Evolutionary conservation across 2,888 invertebrate species (phyloP).

Genomic region (Himalopsyche kuldschensis): DNA sequence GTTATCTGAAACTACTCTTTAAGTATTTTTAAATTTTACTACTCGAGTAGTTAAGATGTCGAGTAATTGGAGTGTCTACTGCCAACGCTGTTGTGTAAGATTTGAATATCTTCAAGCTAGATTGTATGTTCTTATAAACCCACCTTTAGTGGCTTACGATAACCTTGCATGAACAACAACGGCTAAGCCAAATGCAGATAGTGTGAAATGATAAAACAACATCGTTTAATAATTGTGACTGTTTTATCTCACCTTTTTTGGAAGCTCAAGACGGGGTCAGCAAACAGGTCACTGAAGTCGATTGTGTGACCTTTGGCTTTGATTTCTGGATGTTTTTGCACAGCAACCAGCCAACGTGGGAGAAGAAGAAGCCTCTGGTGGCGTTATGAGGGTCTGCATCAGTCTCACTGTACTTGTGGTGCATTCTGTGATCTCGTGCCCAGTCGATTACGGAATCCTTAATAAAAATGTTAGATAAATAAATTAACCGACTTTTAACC

Average conservation of each 20-base stretch:
- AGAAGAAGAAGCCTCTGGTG: slow-evolving; percentile 91
- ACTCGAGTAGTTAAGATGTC: no score
- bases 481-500: no score
- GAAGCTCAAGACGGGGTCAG: slow-evolving; percentile 81
- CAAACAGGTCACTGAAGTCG: slow-evolving; percentile 79
- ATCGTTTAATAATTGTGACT: background rate
- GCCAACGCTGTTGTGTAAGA: no score
- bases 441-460: slow-evolving; percentile 77
- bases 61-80: no score
- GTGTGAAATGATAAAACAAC: no score
- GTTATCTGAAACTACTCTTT: no score
- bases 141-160: no score
- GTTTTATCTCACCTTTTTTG: slow-evolving; percentile 75
- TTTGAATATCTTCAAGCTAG: no score
- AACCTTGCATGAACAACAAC: background rate
- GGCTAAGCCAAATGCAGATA: background rate
- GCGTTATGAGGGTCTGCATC: slow-evolving; percentile 94
- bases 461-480: slow-evolving; percentile 6
- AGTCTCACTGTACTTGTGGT: slow-evolving; percentile 93
- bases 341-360: slow-evolving; percentile 93
- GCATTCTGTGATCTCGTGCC: slow-evolving; percentile 81
- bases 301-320: slow-evolving; percentile 82
- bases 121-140: no score
- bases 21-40: no score
- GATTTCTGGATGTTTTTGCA: slow-evolving; percentile 90